phyloP scores from a whole-genome alignment of 2,113 vertebrate species.

The Boleophthalmus pectinirostris region DNA sequence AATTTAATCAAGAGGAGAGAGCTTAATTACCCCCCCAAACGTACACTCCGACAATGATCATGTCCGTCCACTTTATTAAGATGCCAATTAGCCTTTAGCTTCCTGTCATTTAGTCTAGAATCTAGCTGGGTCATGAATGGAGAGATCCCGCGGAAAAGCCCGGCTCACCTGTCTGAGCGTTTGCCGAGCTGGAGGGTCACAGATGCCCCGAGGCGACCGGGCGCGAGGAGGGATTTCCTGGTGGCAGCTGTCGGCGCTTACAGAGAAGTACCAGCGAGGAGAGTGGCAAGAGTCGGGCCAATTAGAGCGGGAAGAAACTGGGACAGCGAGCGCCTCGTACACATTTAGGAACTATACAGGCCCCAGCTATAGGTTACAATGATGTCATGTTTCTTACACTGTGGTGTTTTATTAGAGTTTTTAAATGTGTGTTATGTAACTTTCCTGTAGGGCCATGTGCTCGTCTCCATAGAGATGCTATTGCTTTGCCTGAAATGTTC shows the following conservation, averaged over 20 bases:
- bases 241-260: conserved; percentile 60
- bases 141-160: conserved; percentile 37
- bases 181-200: conserved; percentile 21
- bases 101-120: conserved; percentile 70
- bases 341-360: not conserved
- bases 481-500: too few relatives aligned
- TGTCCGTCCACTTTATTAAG: conserved; percentile 72
- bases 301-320: conserved; percentile 12
- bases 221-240: conserved; percentile 28
- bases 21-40: conserved; percentile 75
- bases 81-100: conserved; percentile 68
- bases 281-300: conserved; percentile 28
- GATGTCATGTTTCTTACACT: too few relatives aligned
- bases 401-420: too few relatives aligned
- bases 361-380: not conserved
- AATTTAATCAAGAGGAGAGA: conserved; percentile 75
- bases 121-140: conserved; percentile 3
- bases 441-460: too few relatives aligned
- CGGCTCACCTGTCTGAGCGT: conserved; percentile 25
- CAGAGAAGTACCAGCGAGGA: conserved; percentile 25
- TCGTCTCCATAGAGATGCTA: too few relatives aligned
- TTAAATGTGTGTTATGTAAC: too few relatives aligned
- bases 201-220: conserved; percentile 20
- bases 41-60: conserved; percentile 71
- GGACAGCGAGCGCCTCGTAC: not conserved